Base-by-base conservation (phyloP, 2,797 vertebrate species). In the Chromobotia macracanthus region DNA sequence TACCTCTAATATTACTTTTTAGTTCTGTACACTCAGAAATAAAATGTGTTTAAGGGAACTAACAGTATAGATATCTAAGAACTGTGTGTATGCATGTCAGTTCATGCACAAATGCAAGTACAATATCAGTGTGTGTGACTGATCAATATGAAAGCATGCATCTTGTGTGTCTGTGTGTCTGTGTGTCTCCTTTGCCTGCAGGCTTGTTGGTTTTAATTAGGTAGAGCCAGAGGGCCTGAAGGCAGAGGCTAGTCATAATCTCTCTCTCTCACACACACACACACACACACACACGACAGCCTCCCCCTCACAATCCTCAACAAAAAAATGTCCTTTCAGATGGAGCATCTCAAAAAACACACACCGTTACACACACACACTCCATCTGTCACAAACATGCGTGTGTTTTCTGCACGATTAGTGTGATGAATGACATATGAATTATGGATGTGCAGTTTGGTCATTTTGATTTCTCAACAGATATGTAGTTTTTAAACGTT, bases 141-240 rank as follows among this genome's bases (percentile, higher is more conserved):
- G 72, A 83, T 75, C 72, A 71, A 66, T 66, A 73, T 70, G 48
- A 83, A 81, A 72, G 79, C 63, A 44, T 77, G 64, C 55, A 67
- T 75, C 71, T 82, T 61, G 61, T 82, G 80, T 86, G 83, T 69
- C 68, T 85, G 79, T 86, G 84, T 81, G 84, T 87, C 84, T 83
- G 82, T 93, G 92, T 94, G 92, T 93, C 92, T 94, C 92, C 90
- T 91, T 91, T 95, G 93, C 94, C 94, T 94, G 91, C 91, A 94
- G 94, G 93, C 91, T 94, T 91, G 91, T 92, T 94, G 93, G 89
- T 94, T 94, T 95, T 95, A 94, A 94, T 95, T 95, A 95, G 93
- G 91, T 94, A 92, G 92, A 94, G 93, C 92, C 91, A 94, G 91
- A 94, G 90, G 85, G 94, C 94, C 92, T 7, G 82, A 88, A 86